Base-by-base conservation (phyloP, 2,888 invertebrate species). In the Venusia cambrica region DNA sequence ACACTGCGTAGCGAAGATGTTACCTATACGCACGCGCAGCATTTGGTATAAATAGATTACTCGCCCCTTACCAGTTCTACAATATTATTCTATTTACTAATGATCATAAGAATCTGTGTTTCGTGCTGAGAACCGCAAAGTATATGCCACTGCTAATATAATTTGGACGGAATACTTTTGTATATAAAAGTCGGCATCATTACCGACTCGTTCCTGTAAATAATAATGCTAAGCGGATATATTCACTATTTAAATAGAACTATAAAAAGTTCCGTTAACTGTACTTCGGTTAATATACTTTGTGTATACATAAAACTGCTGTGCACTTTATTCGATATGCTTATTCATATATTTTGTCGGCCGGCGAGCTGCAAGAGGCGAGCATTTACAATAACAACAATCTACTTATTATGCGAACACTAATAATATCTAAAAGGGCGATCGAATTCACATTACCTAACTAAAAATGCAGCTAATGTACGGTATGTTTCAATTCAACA, bases 161-260 rank as follows among this genome's bases (percentile, higher is more conserved):
- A 73, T 62, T 58, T 75, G 79, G 79, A 79, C 79, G 79, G 80
- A 78, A 62, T 74, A 57, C 54, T 62, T 69, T 71, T 67, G 51
- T 52, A 44, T n/a, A n/a, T n/a, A n/a, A n/a, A n/a, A n/a, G n/a
- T n/a, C n/a, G n/a, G n/a, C n/a, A n/a, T n/a, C n/a, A n/a, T n/a
- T n/a, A n/a, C n/a, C n/a, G n/a, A n/a, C n/a, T n/a, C n/a, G n/a
- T n/a, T n/a, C n/a, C n/a, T n/a, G n/a, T n/a, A n/a, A n/a, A n/a
- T n/a, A n/a, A n/a, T n/a, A n/a, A n/a, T n/a, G n/a, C n/a, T n/a
- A n/a, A n/a, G n/a, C n/a, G n/a, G n/a, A n/a, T n/a, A n/a, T n/a
- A n/a, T n/a, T n/a, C n/a, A n/a, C n/a, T n/a, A n/a, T n/a, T n/a
- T n/a, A n/a, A n/a, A n/a, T n/a, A n/a, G n/a, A n/a, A n/a, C n/a